Base-by-base conservation (phyloP, 1,140 invertebrate genomes). In the Leptonema lineaticorne region DNA sequence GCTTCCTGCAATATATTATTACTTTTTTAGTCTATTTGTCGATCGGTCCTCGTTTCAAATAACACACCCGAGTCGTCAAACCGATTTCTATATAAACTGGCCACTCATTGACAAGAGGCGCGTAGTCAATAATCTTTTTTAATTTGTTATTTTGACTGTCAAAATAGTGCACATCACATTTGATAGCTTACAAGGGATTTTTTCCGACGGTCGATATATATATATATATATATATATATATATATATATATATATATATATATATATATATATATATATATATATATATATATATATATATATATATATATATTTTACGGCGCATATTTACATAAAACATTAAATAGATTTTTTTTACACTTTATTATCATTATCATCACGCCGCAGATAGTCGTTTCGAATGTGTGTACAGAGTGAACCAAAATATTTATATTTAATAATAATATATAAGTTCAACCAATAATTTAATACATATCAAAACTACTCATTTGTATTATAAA, bases 81-180 rank as follows among this genome's bases (percentile, higher is more conserved):
- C 50, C 50, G 27, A 53, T 53, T 53, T 53, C 22, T 20, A 11
- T 53, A 26, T 22, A 24, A 53, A 53, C 27, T 53, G 50, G 50
- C 27, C 24, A 26, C 50, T 53, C 50, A 53, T 53, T 53, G 50
- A 53, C 50, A 53, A 24, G 50, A 18, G 22, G 50, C 50, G 50
- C 50, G 22, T 4, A 53, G 50, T 53, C 50, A 53, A 53, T 53
- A 53, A 53, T 53, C 50, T 53, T 26, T 53, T 45, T 53, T 53
- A 53, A 53, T 53, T 53, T 53, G 20, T 53, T 53, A 53, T 53
- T 53, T 26, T 53, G 50, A 53, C 50, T 53, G 50, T 53, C 50
- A 53, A 53, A 53, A 53, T 53, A 53, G 50, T 53, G 50, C 50
- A 53, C 22, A 24, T 53, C 50, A 53, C 50, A 26, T 53, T 53